Percentiles rank a stretch among this genome's conserved stretches.
Evolutionary conservation across 2,113 vertebrate species (phyloP).

Genomic region (Lepidothrix coronata): DNA sequence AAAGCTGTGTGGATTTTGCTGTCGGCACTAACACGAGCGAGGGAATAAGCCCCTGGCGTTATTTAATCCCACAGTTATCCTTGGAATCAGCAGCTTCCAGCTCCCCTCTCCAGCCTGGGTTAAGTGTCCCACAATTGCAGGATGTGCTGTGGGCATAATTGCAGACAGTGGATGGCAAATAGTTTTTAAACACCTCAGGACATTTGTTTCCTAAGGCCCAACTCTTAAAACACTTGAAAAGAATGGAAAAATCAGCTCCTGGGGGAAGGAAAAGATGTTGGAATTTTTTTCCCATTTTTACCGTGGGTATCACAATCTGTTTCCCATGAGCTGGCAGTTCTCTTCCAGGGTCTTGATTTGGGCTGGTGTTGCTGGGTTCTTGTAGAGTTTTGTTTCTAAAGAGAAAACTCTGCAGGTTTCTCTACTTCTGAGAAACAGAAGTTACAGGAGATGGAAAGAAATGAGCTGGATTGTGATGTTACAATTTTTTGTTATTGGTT

Average conservation of each 20-base stretch:
- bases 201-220: not conserved
- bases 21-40: not conserved
- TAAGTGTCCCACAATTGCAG: not conserved
- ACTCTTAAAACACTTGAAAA: not conserved
- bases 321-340: rapidly evolving
- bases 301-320: not conserved
- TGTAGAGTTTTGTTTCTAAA: not conserved
- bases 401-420: not conserved
- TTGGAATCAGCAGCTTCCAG: not conserved
- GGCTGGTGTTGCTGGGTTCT: not conserved
- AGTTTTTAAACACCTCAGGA: not conserved
- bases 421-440: not conserved
- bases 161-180: not conserved
- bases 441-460: not conserved
- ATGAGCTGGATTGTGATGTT: not conserved
- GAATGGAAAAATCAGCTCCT: not conserved
- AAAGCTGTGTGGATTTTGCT: not conserved
- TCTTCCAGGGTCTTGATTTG: not conserved
- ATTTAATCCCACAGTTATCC: not conserved
- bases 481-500: not conserved
- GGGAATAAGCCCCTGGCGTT: not conserved
- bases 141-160: not conserved
- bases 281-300: not conserved
- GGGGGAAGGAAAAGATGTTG: not conserved
- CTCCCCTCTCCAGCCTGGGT: not conserved